phyloP scores from a whole-genome alignment of 2,888 invertebrate genomes.

The Liopterus haemorrhoidalis region DNA sequence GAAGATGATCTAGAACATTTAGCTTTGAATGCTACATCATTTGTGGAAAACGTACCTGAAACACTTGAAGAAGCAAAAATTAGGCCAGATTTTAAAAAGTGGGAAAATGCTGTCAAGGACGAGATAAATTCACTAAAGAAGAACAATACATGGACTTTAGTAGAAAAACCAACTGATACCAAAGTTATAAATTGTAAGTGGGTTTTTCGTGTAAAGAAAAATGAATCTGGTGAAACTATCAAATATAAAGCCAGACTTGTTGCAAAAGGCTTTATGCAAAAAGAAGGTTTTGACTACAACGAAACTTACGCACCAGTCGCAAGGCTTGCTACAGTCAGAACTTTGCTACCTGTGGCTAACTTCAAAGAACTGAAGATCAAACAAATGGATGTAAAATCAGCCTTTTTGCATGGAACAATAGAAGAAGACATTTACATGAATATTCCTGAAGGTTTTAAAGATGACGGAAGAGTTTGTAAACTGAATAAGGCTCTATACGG shows the following conservation, averaged over 20 bases:
- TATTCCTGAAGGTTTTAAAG: constrained; percentile 36
- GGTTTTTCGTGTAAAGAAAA: constrained; percentile 21
- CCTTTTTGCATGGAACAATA: constrained; percentile 34
- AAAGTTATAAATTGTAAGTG: constrained; percentile 19
- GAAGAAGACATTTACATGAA: constrained; percentile 35
- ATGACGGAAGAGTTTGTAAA: constrained; percentile 28
- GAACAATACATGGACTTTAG: not conserved
- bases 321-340: constrained; percentile 25
- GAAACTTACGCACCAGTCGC: constrained; percentile 32
- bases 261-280: constrained; percentile 26
- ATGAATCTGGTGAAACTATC: constrained; percentile 15
- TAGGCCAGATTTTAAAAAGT: constrained; percentile 18
- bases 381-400: constrained; percentile 35
- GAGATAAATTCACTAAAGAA: constrained; percentile 22
- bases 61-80: constrained; percentile 12
- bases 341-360: constrained; percentile 27
- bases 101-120: constrained; percentile 27
- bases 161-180: constrained; percentile 2
- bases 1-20: constrained; percentile 18
- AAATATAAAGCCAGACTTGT: constrained; percentile 28
- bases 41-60: constrained; percentile 21
- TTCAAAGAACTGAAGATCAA: constrained; percentile 22
- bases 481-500: constrained; percentile 35
- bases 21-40: constrained; percentile 21
- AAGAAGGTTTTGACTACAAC: constrained; percentile 28